Conservation (phyloP, 2,113 vertebrate genomes). For the Amphiprion ocellaris region DNA sequence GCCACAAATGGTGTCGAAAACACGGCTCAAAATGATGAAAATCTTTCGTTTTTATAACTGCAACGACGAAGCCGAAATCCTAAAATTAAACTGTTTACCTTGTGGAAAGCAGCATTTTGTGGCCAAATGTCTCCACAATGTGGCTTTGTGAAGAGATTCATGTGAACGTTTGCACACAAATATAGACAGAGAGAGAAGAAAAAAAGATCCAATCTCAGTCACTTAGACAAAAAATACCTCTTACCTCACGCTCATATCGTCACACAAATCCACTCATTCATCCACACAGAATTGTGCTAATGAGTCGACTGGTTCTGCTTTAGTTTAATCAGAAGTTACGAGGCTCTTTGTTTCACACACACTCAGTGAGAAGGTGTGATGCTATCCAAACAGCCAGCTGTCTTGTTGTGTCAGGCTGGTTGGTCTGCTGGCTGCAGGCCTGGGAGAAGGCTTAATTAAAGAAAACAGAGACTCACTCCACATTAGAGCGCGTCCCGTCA, state of each 20-base stretch:
- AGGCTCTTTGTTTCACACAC: conserved; percentile 14
- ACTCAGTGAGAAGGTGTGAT: conserved; percentile 55
- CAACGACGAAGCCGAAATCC: too few species aligned
- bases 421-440: conserved; percentile 71
- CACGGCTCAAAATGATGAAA: too few species aligned
- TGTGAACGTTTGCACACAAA: neutral
- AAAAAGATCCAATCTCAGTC: neutral
- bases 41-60: too few species aligned
- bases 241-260: too few species aligned
- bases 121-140: neutral
- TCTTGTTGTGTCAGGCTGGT: conserved; percentile 78
- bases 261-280: neutral
- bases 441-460: conserved; percentile 67
- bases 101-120: neutral
- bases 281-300: neutral
- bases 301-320: conserved; percentile 22
- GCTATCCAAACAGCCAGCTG: conserved; percentile 79
- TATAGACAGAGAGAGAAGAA: neutral
- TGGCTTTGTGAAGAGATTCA: neutral
- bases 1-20: too few species aligned
- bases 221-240: too few species aligned
- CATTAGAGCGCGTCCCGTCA: conserved; percentile 74
- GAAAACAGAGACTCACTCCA: conserved; percentile 78
- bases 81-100: too few species aligned
- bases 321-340: conserved; percentile 47